Percentiles rank a stretch among this genome's conserved stretches.
phyloP scores from a whole-genome alignment of 2,888 invertebrate species.

The Leistus spinibarbis region DNA sequence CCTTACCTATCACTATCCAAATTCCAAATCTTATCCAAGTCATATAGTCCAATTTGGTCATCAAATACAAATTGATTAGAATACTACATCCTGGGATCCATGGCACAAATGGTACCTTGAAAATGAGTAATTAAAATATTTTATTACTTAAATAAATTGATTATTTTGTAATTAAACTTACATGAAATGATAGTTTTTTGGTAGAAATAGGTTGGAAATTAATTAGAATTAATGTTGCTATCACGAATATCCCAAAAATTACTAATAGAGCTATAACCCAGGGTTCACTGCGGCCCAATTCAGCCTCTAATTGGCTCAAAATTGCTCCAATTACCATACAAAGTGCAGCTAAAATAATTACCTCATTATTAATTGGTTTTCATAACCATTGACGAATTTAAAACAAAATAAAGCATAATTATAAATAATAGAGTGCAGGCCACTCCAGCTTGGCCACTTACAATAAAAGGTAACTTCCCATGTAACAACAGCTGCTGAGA shows the following conservation, averaged over 20 bases:
- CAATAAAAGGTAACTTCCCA: constrained; percentile 60
- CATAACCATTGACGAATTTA: constrained; percentile 27
- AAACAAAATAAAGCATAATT: constrained; percentile 1
- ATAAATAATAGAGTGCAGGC: no score
- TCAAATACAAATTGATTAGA: constrained; percentile 82
- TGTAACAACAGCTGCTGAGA: constrained; percentile 59
- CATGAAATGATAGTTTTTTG: constrained; percentile 42
- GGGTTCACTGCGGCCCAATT: constrained; percentile 53
- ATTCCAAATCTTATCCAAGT: constrained; percentile 84
- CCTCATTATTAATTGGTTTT: not conserved
- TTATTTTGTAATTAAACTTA: not conserved
- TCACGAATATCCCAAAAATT: constrained; percentile 47
- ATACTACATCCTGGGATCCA: constrained; percentile 81
- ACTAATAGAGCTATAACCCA: constrained; percentile 53
- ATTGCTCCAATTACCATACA: constrained; percentile 52
- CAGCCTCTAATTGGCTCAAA: constrained; percentile 51
- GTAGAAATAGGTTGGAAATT: constrained; percentile 68
- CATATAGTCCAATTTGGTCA: constrained; percentile 75
- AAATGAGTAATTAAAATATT: constrained; percentile 41
- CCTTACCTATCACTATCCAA: constrained; percentile 80
- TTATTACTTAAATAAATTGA: not conserved
- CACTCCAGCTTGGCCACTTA: constrained; percentile 48
- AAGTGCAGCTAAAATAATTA: constrained; percentile 47
- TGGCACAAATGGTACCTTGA: constrained; percentile 83
- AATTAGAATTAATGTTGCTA: constrained; percentile 61